These are phyloP conservation scores for Villa cingulata DNA, from an alignment of 2,888 invertebrate species.

Conservation along the genomic window DNA sequence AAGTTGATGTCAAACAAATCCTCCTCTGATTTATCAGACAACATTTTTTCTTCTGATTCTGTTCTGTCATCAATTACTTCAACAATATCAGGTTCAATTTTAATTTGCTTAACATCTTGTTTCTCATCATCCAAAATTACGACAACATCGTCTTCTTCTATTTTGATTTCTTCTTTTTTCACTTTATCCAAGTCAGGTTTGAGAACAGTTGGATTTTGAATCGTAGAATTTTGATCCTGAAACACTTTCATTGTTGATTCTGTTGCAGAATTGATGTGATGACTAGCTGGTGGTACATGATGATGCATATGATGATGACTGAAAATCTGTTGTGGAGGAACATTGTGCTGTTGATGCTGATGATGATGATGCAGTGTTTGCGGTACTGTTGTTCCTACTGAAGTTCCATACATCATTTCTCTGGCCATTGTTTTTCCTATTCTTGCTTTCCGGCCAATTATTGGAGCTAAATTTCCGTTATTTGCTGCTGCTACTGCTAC, in stretches of 20 bases:
- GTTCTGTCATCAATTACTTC: slow-evolving; percentile 14
- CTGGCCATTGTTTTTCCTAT: slow-evolving; percentile 56
- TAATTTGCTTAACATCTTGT: slow-evolving; percentile 28
- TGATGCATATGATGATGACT: slow-evolving; percentile 9
- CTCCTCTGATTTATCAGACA: slow-evolving; percentile 8
- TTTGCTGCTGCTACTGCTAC: background rate
- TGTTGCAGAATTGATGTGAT: slow-evolving; percentile 9
- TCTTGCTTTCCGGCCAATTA: slow-evolving; percentile 38
- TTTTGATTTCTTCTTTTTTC: slow-evolving; percentile 34
- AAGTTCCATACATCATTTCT: slow-evolving; percentile 34
- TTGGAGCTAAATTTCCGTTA: background rate
- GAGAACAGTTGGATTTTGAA: background rate
- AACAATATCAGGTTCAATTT: slow-evolving; percentile 24
- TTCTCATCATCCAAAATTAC: slow-evolving; percentile 16
- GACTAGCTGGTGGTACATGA: slow-evolving; percentile 2
- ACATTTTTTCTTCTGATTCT: background rate
- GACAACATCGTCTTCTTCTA: slow-evolving; percentile 25
- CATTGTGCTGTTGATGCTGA: slow-evolving; percentile 14
- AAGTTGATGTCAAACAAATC: background rate
- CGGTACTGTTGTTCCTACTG: slow-evolving; percentile 13
- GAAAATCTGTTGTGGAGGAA: slow-evolving; percentile 8
- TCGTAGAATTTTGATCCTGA: slow-evolving; percentile 6
- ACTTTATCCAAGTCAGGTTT: slow-evolving; percentile 18
- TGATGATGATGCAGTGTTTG: slow-evolving; percentile 6
- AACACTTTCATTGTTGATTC: slow-evolving; percentile 2